phyloP scores from a whole-genome alignment of 2,113 vertebrate genomes.

The Acrocephalus kingi region DNA sequence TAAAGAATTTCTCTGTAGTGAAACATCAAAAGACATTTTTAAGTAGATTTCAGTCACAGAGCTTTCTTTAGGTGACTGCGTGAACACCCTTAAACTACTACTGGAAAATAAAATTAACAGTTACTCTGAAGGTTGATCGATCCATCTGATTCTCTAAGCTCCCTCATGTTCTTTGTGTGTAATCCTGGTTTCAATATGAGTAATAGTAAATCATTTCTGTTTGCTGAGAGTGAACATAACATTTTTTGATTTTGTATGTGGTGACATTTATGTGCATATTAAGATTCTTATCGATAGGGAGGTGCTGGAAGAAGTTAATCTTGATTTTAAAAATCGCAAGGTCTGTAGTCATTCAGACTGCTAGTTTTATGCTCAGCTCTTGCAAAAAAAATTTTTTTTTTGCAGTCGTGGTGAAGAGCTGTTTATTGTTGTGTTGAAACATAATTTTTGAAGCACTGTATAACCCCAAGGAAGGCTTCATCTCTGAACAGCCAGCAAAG shows the following conservation, averaged over 20 bases:
- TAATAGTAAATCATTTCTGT: background rate
- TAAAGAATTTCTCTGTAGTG: background rate
- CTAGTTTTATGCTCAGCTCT: background rate
- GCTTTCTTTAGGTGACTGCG: background rate
- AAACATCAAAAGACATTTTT: constrained; percentile 35
- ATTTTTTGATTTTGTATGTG: background rate
- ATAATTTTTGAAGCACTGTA: background rate
- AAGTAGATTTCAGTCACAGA: background rate
- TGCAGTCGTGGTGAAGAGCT: background rate
- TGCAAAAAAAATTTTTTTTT: background rate
- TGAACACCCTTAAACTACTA: background rate
- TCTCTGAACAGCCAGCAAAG: background rate
- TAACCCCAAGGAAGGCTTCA: background rate
- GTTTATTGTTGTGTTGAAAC: background rate
- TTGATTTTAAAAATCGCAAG: background rate
- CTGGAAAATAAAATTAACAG: constrained; percentile 30
- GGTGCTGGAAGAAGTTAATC: background rate
- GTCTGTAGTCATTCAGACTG: background rate
- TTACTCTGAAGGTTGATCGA: background rate
- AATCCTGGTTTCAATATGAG: background rate
- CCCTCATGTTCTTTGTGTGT: background rate
- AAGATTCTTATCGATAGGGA: background rate
- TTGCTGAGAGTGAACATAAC: background rate
- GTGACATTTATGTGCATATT: background rate
- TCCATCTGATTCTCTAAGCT: background rate